Evolutionary conservation across 2,888 invertebrate genomes (phyloP), one percentile per base, ranked within the genome.

Genomic region (Hoplodrina ambigua): DNA sequence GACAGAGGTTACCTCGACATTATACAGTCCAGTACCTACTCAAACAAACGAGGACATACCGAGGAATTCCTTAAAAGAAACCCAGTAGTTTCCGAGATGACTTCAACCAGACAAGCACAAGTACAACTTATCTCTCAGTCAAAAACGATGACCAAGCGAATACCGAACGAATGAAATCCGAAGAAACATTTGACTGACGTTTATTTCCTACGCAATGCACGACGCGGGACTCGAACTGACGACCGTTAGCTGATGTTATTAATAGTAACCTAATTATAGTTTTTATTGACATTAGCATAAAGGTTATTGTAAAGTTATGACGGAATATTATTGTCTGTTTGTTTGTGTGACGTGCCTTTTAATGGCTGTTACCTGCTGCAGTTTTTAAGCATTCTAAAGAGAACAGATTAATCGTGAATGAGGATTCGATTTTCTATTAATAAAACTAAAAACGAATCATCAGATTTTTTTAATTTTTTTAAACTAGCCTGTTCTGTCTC

Each of bases 161-260:
- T 83, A 80, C 71, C 83, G 5, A 33, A 54, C 8, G 60, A 49
- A 30, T 63, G 60, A 71, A 74, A 64, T 25, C 62, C 61, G 65
- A 19, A 66, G 68, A 74, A 72, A 71, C 71, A 83, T 85, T 64
- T 67, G 72, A 75, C 55, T 52, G 83, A 83, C 79, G 59, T 78
- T 71, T 83, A 82, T 85, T 84, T 87, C 84, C 85, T 86, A 67
- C 65, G 67, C 72, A 58, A 69, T 76, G 82, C 85, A 84, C 81
- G 82, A 80, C 81, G 69, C 76, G 70, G 72, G 79, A 78, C 66
- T 69, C 75, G 62, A 82, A 76, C 64, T 52, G 54, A 67, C 30
- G 63, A 70, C 78, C 85, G 82, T 85, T 85, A 77, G 52, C 62
- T 41, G 53, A 13, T 75, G 72, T 68, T 65, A 70, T 67, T 80